Percentiles rank a stretch among this genome's conserved stretches.
These are phyloP conservation scores for Smutsia temminckii DNA, from an alignment of 2,797 vertebrate genomes.

Conservation along the genomic window DNA sequence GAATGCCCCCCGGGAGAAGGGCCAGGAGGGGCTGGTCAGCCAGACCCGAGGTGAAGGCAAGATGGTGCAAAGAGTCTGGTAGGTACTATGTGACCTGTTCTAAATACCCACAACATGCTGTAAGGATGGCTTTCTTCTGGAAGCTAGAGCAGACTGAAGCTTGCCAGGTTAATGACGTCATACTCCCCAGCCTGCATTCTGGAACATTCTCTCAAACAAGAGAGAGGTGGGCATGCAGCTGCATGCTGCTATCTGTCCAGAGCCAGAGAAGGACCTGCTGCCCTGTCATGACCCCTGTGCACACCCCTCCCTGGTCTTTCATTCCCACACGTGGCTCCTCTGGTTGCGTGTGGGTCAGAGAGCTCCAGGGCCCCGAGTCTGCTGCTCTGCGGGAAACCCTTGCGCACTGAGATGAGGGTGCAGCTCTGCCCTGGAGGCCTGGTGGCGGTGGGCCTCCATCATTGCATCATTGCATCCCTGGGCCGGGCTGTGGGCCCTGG, in stretches of 20 bases:
- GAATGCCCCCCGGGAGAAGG: accelerated
- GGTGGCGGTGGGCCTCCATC: accelerated
- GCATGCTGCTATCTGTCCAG: accelerated
- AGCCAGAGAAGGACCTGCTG: too few relatives aligned
- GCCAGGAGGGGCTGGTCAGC: accelerated
- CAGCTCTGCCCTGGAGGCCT: neutral
- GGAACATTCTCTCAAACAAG: neutral
- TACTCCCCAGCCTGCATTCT: neutral
- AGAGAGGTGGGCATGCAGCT: neutral
- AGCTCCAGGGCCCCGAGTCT: accelerated
- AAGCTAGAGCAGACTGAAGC: neutral
- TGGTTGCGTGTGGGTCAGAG: accelerated
- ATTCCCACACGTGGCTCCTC: accelerated
- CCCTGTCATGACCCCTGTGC: neutral
- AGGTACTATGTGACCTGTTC: neutral
- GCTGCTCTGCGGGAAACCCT: too few relatives aligned
- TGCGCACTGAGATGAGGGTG: accelerated
- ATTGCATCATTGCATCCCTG: accelerated
- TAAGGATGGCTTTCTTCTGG: neutral
- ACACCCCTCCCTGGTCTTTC: accelerated
- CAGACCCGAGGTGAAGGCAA: accelerated
- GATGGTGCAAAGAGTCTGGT: accelerated
- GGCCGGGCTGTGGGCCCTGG: too few relatives aligned
- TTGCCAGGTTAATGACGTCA: neutral
- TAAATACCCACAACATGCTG: accelerated